phyloP scores from a whole-genome alignment of 2,797 vertebrate genomes.

The Periophthalmus magnuspinnatus region DNA sequence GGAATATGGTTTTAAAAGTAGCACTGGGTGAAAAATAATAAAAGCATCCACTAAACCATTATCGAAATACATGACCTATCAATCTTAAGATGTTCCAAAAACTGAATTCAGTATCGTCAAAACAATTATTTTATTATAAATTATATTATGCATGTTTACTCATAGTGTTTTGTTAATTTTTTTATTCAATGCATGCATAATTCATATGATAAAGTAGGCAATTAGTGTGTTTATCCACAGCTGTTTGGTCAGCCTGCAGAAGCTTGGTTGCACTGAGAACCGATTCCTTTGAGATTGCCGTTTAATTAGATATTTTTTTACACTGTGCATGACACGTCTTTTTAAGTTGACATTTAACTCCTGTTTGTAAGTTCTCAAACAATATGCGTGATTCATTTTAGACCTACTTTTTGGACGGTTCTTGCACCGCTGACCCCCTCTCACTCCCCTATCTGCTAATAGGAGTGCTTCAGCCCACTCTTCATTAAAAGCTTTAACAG shows the following conservation, averaged over 20 bases:
- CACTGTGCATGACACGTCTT: conserved; percentile 2
- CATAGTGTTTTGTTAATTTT: conserved; percentile 1
- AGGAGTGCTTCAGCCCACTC: conserved; percentile 53
- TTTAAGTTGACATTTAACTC: conserved; percentile 7
- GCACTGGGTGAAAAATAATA: background rate
- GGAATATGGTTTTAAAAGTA: background rate
- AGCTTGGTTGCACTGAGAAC: conserved; percentile 11
- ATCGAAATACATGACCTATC: background rate
- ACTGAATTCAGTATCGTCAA: no score
- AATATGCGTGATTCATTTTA: background rate
- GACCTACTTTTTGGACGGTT: background rate
- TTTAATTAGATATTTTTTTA: conserved; percentile 34
- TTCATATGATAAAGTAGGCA: conserved; percentile 48
- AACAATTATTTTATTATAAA: background rate
- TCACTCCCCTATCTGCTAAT: conserved; percentile 50
- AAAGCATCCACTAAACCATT: background rate
- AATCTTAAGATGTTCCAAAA: no score
- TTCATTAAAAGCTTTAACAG: conserved; percentile 73
- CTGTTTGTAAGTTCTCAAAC: conserved; percentile 2
- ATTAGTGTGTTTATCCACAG: conserved; percentile 45
- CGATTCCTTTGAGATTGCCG: conserved; percentile 34
- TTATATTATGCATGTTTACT: background rate
- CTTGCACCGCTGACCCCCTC: conserved; percentile 2
- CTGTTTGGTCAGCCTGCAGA: conserved; percentile 14
- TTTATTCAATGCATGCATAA: conserved; percentile 32